Percentiles rank a stretch among this genome's conserved stretches.
Conservation (phyloP, 1,140 invertebrate genomes). For the Subanguina moxae region DNA sequence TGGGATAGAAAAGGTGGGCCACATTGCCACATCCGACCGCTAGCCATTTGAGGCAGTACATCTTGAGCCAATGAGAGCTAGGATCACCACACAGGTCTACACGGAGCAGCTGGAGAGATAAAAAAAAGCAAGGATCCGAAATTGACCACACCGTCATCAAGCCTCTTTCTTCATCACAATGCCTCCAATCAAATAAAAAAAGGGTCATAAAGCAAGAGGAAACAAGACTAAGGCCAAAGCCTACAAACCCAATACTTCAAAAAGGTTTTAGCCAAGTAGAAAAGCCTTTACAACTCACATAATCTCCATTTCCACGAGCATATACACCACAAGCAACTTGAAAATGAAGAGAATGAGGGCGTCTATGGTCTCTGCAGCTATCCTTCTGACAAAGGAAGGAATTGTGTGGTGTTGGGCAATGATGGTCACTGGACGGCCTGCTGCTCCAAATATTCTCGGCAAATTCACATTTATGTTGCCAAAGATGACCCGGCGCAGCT, state of each 20-base stretch:
- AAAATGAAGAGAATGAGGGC: slow-evolving; percentile 41
- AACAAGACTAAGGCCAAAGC: background rate
- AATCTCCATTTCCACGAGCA: slow-evolving; percentile 43
- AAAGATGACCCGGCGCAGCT: slow-evolving; percentile 14
- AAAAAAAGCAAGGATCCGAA: no score
- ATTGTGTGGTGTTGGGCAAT: slow-evolving; percentile 37
- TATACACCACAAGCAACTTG: slow-evolving; percentile 38
- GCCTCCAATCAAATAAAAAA: background rate
- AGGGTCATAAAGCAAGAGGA: no score
- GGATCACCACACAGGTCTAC: no score
- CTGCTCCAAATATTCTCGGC: slow-evolving; percentile 19
- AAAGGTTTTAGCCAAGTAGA: background rate
- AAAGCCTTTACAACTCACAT: slow-evolving; percentile 37
- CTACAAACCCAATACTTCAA: background rate
- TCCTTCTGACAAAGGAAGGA: slow-evolving; percentile 38
- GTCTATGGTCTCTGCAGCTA: slow-evolving; percentile 41
- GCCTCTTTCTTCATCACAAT: no score
- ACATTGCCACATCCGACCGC: no score
- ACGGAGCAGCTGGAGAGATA: no score
- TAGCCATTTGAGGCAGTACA: no score
- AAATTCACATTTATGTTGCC: slow-evolving; percentile 13
- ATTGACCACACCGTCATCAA: no score
- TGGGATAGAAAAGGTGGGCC: no score
- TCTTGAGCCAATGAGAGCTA: no score
- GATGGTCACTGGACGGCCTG: slow-evolving; percentile 19